Conservation (phyloP, 2,888 invertebrate species). For the Machimus atricapillus region DNA sequence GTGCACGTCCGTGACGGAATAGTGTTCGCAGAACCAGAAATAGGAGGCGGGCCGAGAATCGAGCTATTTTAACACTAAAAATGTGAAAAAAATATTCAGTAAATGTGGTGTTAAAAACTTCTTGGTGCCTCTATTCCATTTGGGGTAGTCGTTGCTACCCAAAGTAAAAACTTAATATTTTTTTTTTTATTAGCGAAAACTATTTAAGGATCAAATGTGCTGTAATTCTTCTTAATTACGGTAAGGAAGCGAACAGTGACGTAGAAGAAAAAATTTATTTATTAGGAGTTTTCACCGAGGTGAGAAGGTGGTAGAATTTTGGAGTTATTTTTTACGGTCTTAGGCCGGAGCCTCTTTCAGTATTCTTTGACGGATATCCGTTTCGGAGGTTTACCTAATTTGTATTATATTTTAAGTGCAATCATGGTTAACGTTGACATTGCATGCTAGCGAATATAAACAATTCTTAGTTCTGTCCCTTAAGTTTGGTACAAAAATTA, state of each 20-base stretch:
- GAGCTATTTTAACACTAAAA: not conserved
- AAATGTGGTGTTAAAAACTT: not conserved
- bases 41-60: not conserved
- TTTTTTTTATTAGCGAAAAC: conserved; percentile 5
- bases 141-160: not conserved
- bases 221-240: conserved; percentile 22
- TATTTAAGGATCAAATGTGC: conserved; percentile 25
- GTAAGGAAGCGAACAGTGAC: not conserved
- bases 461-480: not conserved
- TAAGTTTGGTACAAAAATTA: not conserved
- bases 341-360: not conserved
- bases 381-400: not conserved
- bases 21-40: not conserved
- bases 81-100: too few relatives aligned
- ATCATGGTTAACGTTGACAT: not conserved
- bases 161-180: conserved; percentile 8
- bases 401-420: not conserved
- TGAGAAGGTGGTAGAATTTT: conserved; percentile 15
- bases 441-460: not conserved
- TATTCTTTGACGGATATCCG: not conserved
- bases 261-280: not conserved
- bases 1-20: not conserved
- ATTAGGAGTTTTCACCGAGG: not conserved
- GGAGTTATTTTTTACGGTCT: not conserved
- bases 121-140: not conserved